A percentile compares a stretch with the other conserved stretches of the same genome.
These are phyloP conservation scores for Aphidius colemani DNA, from an alignment of 2,888 invertebrate species.

Conservation along the genomic window DNA sequence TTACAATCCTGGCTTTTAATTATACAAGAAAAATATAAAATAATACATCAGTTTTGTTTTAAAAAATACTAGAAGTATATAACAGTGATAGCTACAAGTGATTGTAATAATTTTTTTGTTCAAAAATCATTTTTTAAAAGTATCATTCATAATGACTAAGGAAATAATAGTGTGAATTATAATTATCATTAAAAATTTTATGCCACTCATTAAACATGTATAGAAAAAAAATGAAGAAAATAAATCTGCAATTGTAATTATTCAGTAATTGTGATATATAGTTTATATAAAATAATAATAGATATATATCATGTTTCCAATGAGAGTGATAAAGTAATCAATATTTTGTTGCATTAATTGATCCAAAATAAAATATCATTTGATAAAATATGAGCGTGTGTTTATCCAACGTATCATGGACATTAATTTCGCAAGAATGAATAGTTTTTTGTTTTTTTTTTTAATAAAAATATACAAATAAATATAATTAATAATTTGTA, in stretches of 20 bases:
- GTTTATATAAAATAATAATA: slow-evolving; percentile 41
- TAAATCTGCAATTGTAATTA: slow-evolving; percentile 42
- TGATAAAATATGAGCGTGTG: slow-evolving; percentile 34
- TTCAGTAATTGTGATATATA: slow-evolving; percentile 49
- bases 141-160: no score
- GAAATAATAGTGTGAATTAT: not conserved
- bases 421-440: slow-evolving; percentile 30
- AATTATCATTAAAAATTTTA: not conserved
- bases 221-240: slow-evolving; percentile 9
- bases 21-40: no score
- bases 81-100: slow-evolving; percentile 44
- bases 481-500: slow-evolving; percentile 43
- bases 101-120: slow-evolving; percentile 40
- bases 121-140: slow-evolving; percentile 5
- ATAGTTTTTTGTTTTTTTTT: slow-evolving; percentile 24
- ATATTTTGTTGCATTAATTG: no score
- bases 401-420: slow-evolving; percentile 35
- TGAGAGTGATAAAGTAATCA: not conserved
- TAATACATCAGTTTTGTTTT: no score
- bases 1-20: no score
- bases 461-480: slow-evolving; percentile 12
- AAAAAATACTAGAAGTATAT: slow-evolving; percentile 27
- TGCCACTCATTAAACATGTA: not conserved
- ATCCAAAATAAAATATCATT: slow-evolving; percentile 3
- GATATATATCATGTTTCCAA: slow-evolving; percentile 29